These are phyloP conservation scores for Cyclargus thomasi DNA, from an alignment of 1,140 invertebrate genomes.

Conservation along the genomic window DNA sequence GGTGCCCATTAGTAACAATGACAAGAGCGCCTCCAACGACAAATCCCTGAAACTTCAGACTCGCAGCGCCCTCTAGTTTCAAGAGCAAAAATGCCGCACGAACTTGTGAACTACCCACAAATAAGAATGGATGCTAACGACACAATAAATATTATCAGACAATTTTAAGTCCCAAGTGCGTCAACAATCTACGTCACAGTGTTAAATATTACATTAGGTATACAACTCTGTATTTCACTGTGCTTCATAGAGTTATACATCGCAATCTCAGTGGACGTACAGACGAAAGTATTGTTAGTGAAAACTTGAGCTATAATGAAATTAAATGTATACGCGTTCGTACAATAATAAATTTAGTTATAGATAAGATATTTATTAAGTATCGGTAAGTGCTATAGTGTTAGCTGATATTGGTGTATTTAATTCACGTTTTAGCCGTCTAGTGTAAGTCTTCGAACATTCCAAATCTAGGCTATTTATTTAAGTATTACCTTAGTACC, in stretches of 20 bases:
- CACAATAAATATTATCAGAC: no score
- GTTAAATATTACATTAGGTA: background rate
- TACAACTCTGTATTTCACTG: background rate
- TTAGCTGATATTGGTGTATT: conserved; percentile 39
- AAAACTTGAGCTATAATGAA: conserved; percentile 61
- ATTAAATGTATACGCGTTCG: conserved; percentile 70
- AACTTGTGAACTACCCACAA: no score
- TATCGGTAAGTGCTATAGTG: conserved; percentile 39
- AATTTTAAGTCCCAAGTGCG: no score
- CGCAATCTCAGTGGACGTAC: background rate
- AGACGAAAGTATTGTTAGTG: conserved; percentile 20
- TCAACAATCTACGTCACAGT: no score
- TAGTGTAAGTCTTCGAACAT: conserved; percentile 24
- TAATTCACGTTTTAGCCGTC: conserved; percentile 30
- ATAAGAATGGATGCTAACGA: no score
- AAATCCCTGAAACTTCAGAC: no score
- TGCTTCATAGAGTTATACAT: background rate
- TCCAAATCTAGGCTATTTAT: conserved; percentile 18
- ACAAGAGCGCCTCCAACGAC: no score
- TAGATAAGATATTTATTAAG: conserved; percentile 45
- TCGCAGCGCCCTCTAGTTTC: no score
- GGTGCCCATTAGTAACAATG: no score
- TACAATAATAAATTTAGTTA: conserved; percentile 67
- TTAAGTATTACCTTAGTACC: conserved; percentile 5
- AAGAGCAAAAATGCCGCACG: no score